Conservation (phyloP, 2,888 invertebrate genomes). For the Calliphora vomitoria region DNA sequence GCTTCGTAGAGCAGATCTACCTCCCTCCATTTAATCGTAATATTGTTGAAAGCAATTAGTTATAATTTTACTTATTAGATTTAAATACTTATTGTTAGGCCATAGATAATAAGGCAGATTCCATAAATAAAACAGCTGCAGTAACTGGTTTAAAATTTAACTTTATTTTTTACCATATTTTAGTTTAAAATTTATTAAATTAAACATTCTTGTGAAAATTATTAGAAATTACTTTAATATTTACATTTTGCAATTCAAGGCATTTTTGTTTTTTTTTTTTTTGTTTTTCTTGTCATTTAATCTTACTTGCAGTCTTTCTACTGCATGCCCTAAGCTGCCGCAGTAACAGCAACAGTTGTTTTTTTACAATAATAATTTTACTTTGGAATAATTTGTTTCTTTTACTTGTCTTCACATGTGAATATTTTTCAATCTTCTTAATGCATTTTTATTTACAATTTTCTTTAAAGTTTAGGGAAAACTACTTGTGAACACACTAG, state of each 20-base stretch:
- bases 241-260: neutral
- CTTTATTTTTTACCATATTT: too few species aligned
- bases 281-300: neutral
- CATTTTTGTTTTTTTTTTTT: neutral
- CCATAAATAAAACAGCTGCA: too few species aligned
- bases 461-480: neutral
- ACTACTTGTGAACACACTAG: neutral
- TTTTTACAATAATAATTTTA: neutral
- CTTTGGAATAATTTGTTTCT: neutral
- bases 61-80: too few species aligned
- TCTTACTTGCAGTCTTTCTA: neutral
- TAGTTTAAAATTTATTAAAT: too few species aligned
- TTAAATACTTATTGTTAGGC: too few species aligned
- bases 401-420: neutral
- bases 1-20: too few species aligned
- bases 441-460: constrained; percentile 52
- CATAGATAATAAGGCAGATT: too few species aligned
- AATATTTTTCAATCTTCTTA: constrained; percentile 56
- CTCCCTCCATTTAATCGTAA: too few species aligned
- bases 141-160: too few species aligned
- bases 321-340: neutral
- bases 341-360: neutral
- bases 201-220: neutral
- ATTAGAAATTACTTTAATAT: neutral
- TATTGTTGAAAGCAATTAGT: too few species aligned